Conservation (phyloP, 2,888 invertebrate genomes). For the Ormyrus labotus region DNA sequence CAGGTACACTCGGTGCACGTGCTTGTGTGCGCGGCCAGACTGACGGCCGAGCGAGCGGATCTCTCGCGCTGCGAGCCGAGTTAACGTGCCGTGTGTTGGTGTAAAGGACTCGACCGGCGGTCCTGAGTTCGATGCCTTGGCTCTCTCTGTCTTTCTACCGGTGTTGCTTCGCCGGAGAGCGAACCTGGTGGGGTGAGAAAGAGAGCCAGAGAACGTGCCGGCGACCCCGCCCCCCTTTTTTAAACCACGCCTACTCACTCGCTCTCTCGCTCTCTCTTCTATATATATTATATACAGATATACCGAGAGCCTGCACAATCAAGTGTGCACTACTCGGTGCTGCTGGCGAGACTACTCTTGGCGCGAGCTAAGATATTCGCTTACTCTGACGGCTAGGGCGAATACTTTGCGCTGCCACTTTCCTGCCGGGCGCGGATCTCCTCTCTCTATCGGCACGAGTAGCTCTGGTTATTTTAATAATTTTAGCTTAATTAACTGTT, state of each 20-base stretch:
- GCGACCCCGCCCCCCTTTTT: slow-evolving; percentile 66
- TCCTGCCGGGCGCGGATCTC: slow-evolving; percentile 27
- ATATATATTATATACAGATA: slow-evolving; percentile 10
- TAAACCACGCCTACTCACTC: slow-evolving; percentile 72
- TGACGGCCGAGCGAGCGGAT: slow-evolving; percentile 6
- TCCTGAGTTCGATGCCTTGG: slow-evolving; percentile 73
- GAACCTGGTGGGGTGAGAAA: slow-evolving; percentile 60
- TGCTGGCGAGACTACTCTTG: slow-evolving; percentile 17
- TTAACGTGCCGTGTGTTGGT: slow-evolving; percentile 60
- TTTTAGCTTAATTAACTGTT: no score
- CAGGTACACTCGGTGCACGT: slow-evolving; percentile 9
- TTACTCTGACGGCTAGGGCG: slow-evolving; percentile 20
- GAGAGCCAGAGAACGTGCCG: slow-evolving; percentile 66
- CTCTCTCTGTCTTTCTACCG: slow-evolving; percentile 24
- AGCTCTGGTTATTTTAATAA: neutral
- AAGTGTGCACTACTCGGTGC: neutral
- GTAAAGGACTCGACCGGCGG: slow-evolving; percentile 66
- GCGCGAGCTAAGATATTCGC: slow-evolving; percentile 31
- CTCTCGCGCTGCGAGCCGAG: slow-evolving; percentile 40
- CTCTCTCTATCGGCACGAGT: slow-evolving; percentile 7
- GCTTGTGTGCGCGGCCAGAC: slow-evolving; percentile 23
- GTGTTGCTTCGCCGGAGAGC: slow-evolving; percentile 11
- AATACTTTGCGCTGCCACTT: slow-evolving; percentile 38
- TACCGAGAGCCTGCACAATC: slow-evolving; percentile 23
- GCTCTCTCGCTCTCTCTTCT: slow-evolving; percentile 35